Conservation (phyloP, 2,888 invertebrate species). For the Cantharis nigra region DNA sequence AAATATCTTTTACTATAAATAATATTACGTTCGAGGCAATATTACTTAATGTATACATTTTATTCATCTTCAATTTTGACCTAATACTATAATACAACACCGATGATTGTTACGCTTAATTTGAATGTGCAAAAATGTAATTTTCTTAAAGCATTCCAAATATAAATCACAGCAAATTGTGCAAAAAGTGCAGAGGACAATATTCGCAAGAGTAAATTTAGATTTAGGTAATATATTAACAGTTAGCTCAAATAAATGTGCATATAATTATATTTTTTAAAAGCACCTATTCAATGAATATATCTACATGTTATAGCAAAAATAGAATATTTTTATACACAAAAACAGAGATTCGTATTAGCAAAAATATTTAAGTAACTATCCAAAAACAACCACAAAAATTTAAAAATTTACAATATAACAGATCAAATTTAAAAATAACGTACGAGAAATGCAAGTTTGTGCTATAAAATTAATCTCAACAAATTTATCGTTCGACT, state of each 20-base stretch:
- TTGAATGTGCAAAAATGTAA: constrained; percentile 28
- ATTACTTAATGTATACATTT: not conserved
- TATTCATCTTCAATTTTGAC: not conserved
- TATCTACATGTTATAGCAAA: not conserved
- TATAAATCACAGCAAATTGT: constrained; percentile 40
- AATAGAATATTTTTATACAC: constrained; percentile 2
- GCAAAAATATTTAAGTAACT: constrained; percentile 9
- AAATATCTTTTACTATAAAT: not conserved
- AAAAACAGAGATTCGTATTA: not conserved
- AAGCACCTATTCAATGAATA: not conserved
- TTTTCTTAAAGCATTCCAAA: constrained; percentile 28
- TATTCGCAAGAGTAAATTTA: not conserved
- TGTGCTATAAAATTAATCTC: not conserved
- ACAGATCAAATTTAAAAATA: not conserved
- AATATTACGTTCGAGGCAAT: not conserved
- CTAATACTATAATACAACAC: constrained; percentile 7
- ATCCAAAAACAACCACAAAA: constrained; percentile 19
- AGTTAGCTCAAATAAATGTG: not conserved
- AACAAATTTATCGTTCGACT: not conserved
- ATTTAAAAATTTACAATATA: not conserved
- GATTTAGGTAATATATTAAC: not conserved
- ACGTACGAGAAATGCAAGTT: not conserved
- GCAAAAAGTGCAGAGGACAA: constrained; percentile 21
- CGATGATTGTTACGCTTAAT: constrained; percentile 37
- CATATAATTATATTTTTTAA: not conserved